Conservation (phyloP, 1,140 invertebrate genomes). For the Monochamus saltuarius region DNA sequence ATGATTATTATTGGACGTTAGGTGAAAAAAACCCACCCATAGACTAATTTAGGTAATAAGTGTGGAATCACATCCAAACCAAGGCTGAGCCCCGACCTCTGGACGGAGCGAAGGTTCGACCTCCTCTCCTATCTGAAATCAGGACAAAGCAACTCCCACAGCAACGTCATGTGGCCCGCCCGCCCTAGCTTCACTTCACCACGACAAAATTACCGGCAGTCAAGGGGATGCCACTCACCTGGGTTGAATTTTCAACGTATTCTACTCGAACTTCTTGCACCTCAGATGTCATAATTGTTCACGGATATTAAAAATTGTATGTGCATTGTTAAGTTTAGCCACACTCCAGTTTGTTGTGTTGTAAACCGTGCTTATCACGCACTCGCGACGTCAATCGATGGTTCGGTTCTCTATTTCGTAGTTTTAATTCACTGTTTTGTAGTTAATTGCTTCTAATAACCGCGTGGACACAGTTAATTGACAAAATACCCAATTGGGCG, state of each 20-base stretch:
- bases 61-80: slow-evolving; percentile 16
- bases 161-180: slow-evolving; percentile 37
- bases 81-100: slow-evolving; percentile 29
- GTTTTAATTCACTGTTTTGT: slow-evolving; percentile 21
- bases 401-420: slow-evolving; percentile 12
- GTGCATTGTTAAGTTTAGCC: slow-evolving; percentile 17
- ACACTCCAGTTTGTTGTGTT: slow-evolving; percentile 6
- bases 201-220: too few relatives aligned
- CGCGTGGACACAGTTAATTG: slow-evolving; percentile 19
- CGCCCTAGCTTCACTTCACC: slow-evolving; percentile 6
- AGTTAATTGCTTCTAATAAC: slow-evolving; percentile 3
- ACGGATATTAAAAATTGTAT: slow-evolving; percentile 16
- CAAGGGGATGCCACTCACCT: slow-evolving; percentile 19
- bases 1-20: slow-evolving; percentile 20
- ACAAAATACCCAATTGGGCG: slow-evolving; percentile 43
- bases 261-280: slow-evolving; percentile 28
- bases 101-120: slow-evolving; percentile 41
- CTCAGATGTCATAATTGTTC: slow-evolving; percentile 32
- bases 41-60: slow-evolving; percentile 20
- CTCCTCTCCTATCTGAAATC: slow-evolving; percentile 37
- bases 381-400: slow-evolving; percentile 19
- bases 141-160: slow-evolving; percentile 49
- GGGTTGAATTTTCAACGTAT: slow-evolving; percentile 28
- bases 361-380: slow-evolving; percentile 15
- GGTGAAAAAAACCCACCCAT: slow-evolving; percentile 24